phyloP scores from a whole-genome alignment of 2,888 invertebrate species.

The Clostera curtula region DNA sequence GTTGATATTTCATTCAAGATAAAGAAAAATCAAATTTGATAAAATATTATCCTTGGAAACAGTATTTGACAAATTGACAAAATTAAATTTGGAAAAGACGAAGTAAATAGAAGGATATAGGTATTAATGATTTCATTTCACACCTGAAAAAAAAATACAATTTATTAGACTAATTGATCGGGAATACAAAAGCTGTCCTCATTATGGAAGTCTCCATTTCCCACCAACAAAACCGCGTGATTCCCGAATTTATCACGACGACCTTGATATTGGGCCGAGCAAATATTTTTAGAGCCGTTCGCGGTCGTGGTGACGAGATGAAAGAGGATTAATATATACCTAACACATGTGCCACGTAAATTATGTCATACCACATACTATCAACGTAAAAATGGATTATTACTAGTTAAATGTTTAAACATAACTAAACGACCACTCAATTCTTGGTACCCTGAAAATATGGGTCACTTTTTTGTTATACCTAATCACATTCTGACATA shows the following conservation, averaged over 20 bases:
- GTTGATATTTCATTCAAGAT: too few relatives aligned
- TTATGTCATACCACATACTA: slow-evolving; percentile 49
- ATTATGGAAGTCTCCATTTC: slow-evolving; percentile 1
- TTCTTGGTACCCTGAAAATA: too few relatives aligned
- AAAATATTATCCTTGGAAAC: too few relatives aligned
- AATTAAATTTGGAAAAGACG: too few relatives aligned
- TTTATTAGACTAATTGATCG: not conserved
- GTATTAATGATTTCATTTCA: too few relatives aligned
- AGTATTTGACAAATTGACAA: too few relatives aligned
- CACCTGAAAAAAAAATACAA: slow-evolving; percentile 4
- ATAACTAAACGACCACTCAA: slow-evolving; percentile 4
- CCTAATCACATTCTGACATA: too few relatives aligned
- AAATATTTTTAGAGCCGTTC: slow-evolving; percentile 60
- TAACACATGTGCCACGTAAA: slow-evolving; percentile 32
- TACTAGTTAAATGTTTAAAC: slow-evolving; percentile 23
- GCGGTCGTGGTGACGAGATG: slow-evolving; percentile 44
- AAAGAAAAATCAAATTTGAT: too few relatives aligned
- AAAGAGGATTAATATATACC: slow-evolving; percentile 50
- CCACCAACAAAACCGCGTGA: slow-evolving; percentile 17
- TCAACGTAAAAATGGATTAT: slow-evolving; percentile 36
- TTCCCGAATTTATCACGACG: slow-evolving; percentile 32
- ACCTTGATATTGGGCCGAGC: slow-evolving; percentile 64
- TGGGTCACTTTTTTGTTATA: too few relatives aligned
- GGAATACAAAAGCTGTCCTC: not conserved
- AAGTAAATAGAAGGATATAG: too few relatives aligned